phyloP scores from a whole-genome alignment of 2,797 vertebrate genomes.

The Leptatherina wallacei region DNA sequence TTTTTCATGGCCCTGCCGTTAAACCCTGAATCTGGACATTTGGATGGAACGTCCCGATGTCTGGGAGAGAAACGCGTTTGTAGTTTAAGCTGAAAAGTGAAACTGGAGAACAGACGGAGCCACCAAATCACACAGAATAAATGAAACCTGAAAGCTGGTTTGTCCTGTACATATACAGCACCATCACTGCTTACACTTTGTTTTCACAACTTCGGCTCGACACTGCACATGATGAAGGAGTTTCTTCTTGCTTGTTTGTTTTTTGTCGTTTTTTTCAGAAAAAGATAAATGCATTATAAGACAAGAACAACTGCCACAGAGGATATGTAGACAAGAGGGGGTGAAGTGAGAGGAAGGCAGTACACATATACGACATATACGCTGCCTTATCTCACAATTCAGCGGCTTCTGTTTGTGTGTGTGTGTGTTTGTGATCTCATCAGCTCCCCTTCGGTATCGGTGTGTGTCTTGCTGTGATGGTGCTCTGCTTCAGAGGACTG shows the following conservation, averaged over 20 bases:
- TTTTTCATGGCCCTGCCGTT: constrained; percentile 17
- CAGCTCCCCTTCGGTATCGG: constrained; percentile 18
- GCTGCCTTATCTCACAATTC: constrained; percentile 13
- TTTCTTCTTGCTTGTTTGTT: neutral
- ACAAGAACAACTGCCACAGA: constrained; percentile 33
- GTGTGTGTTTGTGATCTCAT: constrained; percentile 13
- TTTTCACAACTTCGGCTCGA: constrained; percentile 36
- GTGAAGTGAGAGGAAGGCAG: constrained; percentile 1
- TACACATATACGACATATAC: constrained; percentile 5
- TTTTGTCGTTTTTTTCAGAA: constrained; percentile 6
- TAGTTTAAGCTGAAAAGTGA: constrained; percentile 24
- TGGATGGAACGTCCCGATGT: constrained; percentile 9
- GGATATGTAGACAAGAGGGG: constrained; percentile 22
- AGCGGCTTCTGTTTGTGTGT: constrained; percentile 1
- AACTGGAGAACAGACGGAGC: constrained; percentile 28
- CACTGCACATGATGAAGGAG: constrained; percentile 6
- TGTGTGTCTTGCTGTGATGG: constrained; percentile 27
- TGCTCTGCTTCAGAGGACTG: constrained; percentile 42
- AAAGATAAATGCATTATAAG: constrained; percentile 42
- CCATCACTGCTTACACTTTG: constrained; percentile 22
- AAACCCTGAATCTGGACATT: constrained; percentile 23
- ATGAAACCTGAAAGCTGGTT: constrained; percentile 39
- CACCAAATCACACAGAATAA: constrained; percentile 34
- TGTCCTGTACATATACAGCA: constrained; percentile 44
- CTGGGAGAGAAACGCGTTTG: constrained; percentile 1